These are phyloP conservation scores for Prunella strophiata DNA, from an alignment of 2,797 vertebrate genomes.

Conservation along the genomic window DNA sequence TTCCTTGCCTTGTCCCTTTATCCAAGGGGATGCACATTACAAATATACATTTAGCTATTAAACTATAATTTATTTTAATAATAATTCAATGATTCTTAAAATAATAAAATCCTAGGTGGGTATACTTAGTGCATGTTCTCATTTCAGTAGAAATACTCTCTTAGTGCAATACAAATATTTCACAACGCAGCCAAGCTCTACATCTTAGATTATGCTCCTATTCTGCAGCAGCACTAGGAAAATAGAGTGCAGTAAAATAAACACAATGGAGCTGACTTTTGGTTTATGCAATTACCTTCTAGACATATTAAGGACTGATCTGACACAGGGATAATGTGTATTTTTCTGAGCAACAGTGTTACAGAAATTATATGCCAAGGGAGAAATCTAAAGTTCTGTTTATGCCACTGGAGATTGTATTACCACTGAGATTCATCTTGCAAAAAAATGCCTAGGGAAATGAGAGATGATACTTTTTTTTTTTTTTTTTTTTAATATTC, in stretches of 20 bases:
- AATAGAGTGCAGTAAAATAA: constrained; percentile 10
- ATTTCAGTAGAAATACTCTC: background rate
- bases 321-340: background rate
- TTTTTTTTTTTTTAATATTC: background rate
- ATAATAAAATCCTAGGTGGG: background rate
- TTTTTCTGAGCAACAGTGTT: background rate
- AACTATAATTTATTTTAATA: background rate
- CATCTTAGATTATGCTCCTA: background rate
- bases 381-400: background rate
- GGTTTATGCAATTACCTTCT: background rate
- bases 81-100: background rate
- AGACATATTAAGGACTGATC: background rate
- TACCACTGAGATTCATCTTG: background rate
- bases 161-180: constrained; percentile 26
- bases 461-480: background rate
- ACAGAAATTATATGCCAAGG: background rate
- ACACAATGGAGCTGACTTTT: background rate
- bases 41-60: background rate
- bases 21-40: background rate
- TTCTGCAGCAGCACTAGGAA: background rate
- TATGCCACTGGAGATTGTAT: background rate
- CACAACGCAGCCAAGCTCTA: constrained; percentile 16
- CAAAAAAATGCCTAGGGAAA: background rate
- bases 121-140: background rate
- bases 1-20: background rate